Percentiles rank a stretch among this genome's conserved stretches.
phyloP scores from a whole-genome alignment of 2,888 invertebrate genomes.

The Megastigmus dorsalis region DNA sequence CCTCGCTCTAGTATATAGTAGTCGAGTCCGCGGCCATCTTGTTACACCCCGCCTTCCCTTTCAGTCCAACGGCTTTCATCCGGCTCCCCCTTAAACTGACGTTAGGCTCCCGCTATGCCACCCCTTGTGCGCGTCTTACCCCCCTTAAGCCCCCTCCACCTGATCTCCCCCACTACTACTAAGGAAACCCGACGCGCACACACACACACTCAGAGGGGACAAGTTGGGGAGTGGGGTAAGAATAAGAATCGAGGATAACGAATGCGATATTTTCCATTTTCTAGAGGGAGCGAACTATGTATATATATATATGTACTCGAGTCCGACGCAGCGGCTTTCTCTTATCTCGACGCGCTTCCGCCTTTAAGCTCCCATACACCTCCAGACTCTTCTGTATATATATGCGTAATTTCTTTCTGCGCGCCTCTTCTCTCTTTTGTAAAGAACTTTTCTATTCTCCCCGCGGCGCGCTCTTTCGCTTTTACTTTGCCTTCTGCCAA shows the following conservation, averaged over 20 bases:
- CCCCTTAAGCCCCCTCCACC: background rate
- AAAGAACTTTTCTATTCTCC: background rate
- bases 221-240: background rate
- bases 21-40: conserved; percentile 69
- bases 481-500: no score
- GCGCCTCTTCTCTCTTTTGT: background rate
- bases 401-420: conserved; percentile 28
- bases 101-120: conserved; percentile 19
- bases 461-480: background rate
- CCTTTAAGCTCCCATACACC: background rate
- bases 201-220: no score
- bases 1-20: no score
- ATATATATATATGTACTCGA: no score
- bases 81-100: conserved; percentile 43
- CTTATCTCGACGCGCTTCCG: background rate
- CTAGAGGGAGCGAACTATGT: background rate
- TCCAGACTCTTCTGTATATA: background rate
- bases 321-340: background rate
- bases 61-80: conserved; percentile 59
- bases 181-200: no score
- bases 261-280: conserved; percentile 2
- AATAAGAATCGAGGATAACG: conserved; percentile 36
- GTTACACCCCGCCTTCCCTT: conserved; percentile 68
- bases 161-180: background rate
- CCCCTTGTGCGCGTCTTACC: conserved; percentile 38